Evolutionary conservation across 2,888 invertebrate genomes (phyloP), one percentile per base, ranked within the genome.

Genomic region (Tanytarsus gracilentus): DNA sequence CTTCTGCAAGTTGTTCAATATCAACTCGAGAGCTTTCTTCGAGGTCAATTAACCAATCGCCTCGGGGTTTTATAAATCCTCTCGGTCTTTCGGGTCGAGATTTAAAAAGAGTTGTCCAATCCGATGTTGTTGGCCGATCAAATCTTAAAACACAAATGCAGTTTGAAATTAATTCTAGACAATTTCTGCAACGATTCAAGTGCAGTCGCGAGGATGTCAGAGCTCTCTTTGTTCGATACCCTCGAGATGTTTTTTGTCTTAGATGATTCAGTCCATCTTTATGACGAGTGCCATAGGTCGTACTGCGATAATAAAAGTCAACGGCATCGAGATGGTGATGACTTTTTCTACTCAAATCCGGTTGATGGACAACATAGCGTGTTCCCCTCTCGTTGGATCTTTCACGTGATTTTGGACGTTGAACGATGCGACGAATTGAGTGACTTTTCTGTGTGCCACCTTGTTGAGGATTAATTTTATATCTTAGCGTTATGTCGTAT

Each of bases 31-130:
- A 30, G 14, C 51, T 26, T 11, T 25, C 11, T 48, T 61, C 61
- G 26, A 61, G 30, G 1, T 53, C 25, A 16, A 23, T 26, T 6
- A 61, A 33, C 61, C 61, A 61, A 30, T n/a, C 60, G 36, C 11
- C 14, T 16, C 3, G 18, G 11, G 9, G n/a, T 27, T 52, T 11
- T 7, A 27, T 30, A 29, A 4, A 4, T n/a, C 25, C 1, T 21
- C 16, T 27, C 9, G 9, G 7, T 4, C 36, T 21, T 11, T 14
- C 27, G 18, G n/a, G 39, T 6, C 5, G n/a, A 39, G 39, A 16
- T 39, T 18, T 16, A 18, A 9, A 21, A 4, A 48, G 14, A 48
- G 18, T 18, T 9, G 14, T 14, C 48, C 48, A 48, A 48, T 48
- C 48, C 9, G 48, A 48, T 48, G 5, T 8, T 21, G n/a, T n/a